Percentiles rank a stretch among this genome's conserved stretches.
Conservation (phyloP, 1,140 invertebrate species). For the Anastatus disparis region DNA sequence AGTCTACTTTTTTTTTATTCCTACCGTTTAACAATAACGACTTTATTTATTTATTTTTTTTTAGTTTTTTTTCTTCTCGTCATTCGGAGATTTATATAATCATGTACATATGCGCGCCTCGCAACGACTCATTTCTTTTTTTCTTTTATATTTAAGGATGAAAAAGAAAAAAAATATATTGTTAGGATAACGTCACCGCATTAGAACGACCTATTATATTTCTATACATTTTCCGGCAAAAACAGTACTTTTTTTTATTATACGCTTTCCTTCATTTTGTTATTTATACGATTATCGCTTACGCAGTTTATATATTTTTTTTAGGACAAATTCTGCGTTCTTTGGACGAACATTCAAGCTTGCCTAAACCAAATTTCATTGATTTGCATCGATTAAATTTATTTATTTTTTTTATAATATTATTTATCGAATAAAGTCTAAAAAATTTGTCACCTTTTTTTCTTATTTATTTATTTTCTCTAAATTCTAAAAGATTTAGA, state of each 20-base stretch:
- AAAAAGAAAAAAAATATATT: background rate
- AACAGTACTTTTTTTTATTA: slow-evolving; percentile 32
- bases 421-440: no score
- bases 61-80: background rate
- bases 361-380: slow-evolving; percentile 30
- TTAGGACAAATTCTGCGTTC: background rate
- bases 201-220: background rate
- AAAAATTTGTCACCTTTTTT: no score
- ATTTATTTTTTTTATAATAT: no score
- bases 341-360: slow-evolving; percentile 30
- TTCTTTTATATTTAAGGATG: no score
- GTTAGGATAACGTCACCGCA: background rate
- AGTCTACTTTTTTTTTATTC: slow-evolving; percentile 46
- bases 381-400: no score
- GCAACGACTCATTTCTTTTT: background rate
- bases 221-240: slow-evolving; percentile 32
- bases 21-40: slow-evolving; percentile 59
- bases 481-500: no score
- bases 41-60: no score
- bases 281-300: no score
- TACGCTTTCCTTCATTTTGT: no score
- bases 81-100: background rate
- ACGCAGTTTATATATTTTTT: background rate
- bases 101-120: background rate
- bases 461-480: no score